These are phyloP conservation scores for Thereva nobilitata DNA, from an alignment of 2,888 invertebrate species.

Conservation along the genomic window DNA sequence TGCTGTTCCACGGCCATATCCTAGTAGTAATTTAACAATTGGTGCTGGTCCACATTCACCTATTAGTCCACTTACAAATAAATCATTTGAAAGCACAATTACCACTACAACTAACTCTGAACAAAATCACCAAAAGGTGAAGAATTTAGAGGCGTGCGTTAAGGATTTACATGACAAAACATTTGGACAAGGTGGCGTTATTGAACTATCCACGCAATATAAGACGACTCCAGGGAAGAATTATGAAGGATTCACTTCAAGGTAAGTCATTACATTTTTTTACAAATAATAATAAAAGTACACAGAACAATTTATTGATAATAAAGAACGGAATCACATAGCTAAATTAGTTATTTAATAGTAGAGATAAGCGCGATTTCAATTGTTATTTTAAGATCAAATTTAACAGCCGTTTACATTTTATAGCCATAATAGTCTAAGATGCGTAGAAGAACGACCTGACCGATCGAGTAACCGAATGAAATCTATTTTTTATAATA, in stretches of 20 bases:
- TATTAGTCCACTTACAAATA: constrained; percentile 39
- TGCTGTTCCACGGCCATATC: constrained; percentile 58
- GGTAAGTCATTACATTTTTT: constrained; percentile 57
- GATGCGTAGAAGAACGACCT: too few species aligned
- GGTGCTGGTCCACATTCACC: constrained; percentile 40
- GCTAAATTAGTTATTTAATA: too few species aligned
- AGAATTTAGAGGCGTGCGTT: constrained; percentile 54
- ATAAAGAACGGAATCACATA: too few species aligned
- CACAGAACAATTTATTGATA: too few species aligned
- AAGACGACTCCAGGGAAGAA: constrained; percentile 56
- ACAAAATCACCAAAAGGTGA: constrained; percentile 39
- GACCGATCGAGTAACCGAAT: too few species aligned
- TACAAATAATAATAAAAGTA: too few species aligned
- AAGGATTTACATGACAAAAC: constrained; percentile 59
- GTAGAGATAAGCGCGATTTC: too few species aligned
- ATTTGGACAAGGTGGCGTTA: constrained; percentile 56
- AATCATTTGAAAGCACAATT: constrained; percentile 40
- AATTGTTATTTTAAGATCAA: too few species aligned
- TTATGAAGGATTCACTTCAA: constrained; percentile 70
- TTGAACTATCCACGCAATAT: constrained; percentile 51
- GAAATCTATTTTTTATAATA: too few species aligned
- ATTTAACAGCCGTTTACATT: too few species aligned
- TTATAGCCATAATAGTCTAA: too few species aligned
- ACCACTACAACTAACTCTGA: constrained; percentile 42
- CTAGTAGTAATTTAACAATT: constrained; percentile 49